Evolutionary conservation across 2,113 vertebrate species (phyloP), one percentile per base, ranked within the genome.

Genomic region (Porphyrio hochstetteri): DNA sequence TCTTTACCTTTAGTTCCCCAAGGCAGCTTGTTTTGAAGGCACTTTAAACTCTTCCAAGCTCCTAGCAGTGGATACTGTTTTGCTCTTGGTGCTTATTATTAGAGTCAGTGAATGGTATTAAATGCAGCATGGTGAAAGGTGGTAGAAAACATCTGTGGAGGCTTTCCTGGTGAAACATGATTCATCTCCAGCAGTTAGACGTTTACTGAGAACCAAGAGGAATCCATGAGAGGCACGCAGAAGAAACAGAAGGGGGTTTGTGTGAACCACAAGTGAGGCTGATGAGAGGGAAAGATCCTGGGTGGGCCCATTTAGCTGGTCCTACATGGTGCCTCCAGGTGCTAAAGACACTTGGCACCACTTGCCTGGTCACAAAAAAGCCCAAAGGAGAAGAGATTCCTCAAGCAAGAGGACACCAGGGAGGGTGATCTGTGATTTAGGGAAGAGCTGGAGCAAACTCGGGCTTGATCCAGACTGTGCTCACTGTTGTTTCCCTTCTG

Each of bases 281-380:
- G 72, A 18, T 2, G 5, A 4, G 8, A 40, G 40, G 31, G 38
- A 25, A 44, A 25, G 40, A 7, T 63, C 29, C 63, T 87, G 92
- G 82, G 91, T 84, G 11, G 36, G 90, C 35, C 82, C 60, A 2
- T 23, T 5, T 12, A 19, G 29, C 15, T 76, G 14, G 16, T 3
- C 11, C 5, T 1, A 2, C 4, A 0, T 0, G 2, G 16, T 24
- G 28, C 36, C 59, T 25, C 4, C 1, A 20, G 28, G 36, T 16
- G n/a, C 46, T 11, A 3, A n/a, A 40, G 12, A 25, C 23, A 16
- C 31, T 75, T 96, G 84, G 56, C 44, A 28, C 88, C 2, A 89
- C 96, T 5, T 75, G 78, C 3, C 82, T 72, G 5, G 76, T 69
- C 74, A n/a, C 65, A 77, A n/a, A 56, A 55, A 13, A 21, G 25